phyloP scores from a whole-genome alignment of 2,113 vertebrate species.

The Chaetops frenatus region DNA sequence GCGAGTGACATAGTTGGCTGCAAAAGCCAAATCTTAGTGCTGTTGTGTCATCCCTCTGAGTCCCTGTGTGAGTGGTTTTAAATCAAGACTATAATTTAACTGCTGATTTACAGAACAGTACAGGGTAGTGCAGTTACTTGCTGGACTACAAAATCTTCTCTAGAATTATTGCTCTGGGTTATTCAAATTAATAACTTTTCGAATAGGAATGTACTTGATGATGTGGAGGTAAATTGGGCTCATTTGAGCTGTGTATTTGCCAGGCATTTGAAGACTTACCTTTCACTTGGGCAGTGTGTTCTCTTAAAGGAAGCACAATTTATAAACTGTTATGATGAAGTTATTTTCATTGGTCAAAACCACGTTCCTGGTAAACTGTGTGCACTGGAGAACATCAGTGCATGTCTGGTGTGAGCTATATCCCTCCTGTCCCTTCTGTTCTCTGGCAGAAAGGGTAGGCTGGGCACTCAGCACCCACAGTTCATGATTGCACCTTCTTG shows the following conservation, averaged over 20 bases:
- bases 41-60: not conserved
- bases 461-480: not conserved
- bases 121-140: not conserved
- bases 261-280: not conserved
- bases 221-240: not conserved
- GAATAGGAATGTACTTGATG: not conserved
- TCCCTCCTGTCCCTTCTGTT: not conserved
- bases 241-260: not conserved
- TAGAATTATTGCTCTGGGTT: not conserved
- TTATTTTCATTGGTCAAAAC: not conserved
- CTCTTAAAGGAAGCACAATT: not conserved
- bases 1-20: not conserved
- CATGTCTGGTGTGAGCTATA: not conserved
- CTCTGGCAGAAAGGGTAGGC: not conserved
- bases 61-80: not conserved
- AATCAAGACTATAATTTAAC: not conserved
- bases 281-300: not conserved
- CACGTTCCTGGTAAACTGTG: accelerated
- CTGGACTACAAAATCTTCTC: not conserved
- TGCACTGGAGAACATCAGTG: accelerated
- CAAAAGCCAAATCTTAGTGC: not conserved
- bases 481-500: not conserved
- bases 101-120: not conserved
- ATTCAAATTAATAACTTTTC: not conserved
- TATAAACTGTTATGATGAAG: not conserved